Base-by-base conservation (phyloP, 2,888 invertebrate species). In the Palloptera scutellata region DNA sequence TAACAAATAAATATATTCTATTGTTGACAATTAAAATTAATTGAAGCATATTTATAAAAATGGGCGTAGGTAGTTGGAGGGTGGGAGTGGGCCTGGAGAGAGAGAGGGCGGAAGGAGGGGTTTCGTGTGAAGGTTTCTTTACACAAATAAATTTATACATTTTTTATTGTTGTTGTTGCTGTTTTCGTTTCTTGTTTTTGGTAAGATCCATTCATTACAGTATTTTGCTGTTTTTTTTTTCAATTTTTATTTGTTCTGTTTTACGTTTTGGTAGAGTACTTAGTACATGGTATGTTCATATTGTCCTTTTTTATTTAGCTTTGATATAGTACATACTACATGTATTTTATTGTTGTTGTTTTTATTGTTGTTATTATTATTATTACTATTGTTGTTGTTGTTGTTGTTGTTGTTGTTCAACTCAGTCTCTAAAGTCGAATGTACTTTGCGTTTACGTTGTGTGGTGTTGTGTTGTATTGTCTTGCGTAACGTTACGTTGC, bases 391-490 rank as follows among this genome's bases (percentile, higher is more conserved):
- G 65, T 40, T 66, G 40, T 42, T 40, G 3, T 54, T 54, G 42
- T 30, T 59, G 45, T 43, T 45, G 11, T 54, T 55, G 43, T 62
- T 55, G 6, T 43, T 41, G 11, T 54, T 45, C 71, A 73, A 73
- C 72, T 77, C 77, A 77, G 77, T 77, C 77, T 77, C 78, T 77
- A 78, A 76, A 76, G 73, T 77, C 74, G 75, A 75, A 74, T 76
- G 77, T 70, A 15, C 15, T 53, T n/a, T 53, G 13, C 15, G 15
- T 48, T n/a, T n/a, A 48, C 6, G 15, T 48, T 48, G 13, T 48
- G 15, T 48, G 1, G 48, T 8, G 30, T 30, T 30, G 30, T 6
- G 30, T 30, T 30, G 30, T n/a, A n/a, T n/a, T n/a, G n/a, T n/a
- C n/a, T n/a, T n/a, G n/a, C n/a, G n/a, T n/a, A n/a, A n/a, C 30